Conservation (phyloP, 2,888 invertebrate species). For the Sphaerophoria rueppellii region DNA sequence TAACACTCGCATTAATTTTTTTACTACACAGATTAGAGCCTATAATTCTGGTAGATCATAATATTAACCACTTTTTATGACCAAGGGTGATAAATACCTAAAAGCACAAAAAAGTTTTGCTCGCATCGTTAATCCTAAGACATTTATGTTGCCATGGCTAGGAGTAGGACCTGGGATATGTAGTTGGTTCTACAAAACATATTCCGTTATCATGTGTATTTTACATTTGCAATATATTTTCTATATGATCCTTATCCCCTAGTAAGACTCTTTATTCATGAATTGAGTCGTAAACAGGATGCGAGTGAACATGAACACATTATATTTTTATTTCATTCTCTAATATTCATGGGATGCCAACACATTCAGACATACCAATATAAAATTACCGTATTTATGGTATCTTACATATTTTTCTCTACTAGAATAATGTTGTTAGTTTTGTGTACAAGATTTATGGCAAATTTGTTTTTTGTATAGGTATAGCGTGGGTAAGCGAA, state of each 20-base stretch:
- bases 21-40: conserved; percentile 27
- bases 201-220: neutral
- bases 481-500: too few relatives aligned
- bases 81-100: conserved; percentile 24
- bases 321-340: conserved; percentile 32
- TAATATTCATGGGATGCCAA: conserved; percentile 4
- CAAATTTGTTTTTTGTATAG: too few relatives aligned
- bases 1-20: conserved; percentile 2
- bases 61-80: conserved; percentile 37
- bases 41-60: conserved; percentile 21
- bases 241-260: conserved; percentile 11
- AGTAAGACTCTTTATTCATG: conserved; percentile 5
- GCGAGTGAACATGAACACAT: neutral
- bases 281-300: conserved; percentile 32
- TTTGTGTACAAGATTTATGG: neutral
- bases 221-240: conserved; percentile 18
- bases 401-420: conserved; percentile 1
- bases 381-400: conserved; percentile 11
- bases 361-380: neutral
- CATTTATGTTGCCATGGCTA: neutral
- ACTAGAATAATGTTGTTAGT: conserved; percentile 1
- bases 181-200: neutral
- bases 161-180: neutral
- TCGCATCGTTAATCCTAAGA: conserved; percentile 27
- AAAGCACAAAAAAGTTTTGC: conserved; percentile 24